Base-by-base conservation (phyloP, 2,113 vertebrate species). In the Oreochromis tanganicae region DNA sequence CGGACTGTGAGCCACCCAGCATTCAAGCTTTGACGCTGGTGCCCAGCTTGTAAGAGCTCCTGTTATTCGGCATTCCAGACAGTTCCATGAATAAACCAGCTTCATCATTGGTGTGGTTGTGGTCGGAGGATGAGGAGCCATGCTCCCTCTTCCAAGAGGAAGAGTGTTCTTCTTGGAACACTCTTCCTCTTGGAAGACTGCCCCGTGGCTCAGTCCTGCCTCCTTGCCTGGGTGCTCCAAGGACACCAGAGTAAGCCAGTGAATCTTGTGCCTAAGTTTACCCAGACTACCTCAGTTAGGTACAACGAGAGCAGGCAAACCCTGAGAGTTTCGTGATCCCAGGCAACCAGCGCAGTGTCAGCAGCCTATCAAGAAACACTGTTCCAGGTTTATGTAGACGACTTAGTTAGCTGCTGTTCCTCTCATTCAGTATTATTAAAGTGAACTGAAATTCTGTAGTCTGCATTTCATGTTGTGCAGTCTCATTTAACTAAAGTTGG, bases 301-400 rank as follows among this genome's bases (percentile, higher is more conserved):
- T n/a, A 10, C 52, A 21, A 0, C 2, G 19, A 21, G 52, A 21
- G 52, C n/a, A 55, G 52, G 52, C 50, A n/a, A n/a, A 54, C 50
- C 50, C 50, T 21, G 19, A 55, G 52, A 21, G 55, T 27, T 56
- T 54, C 50, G 1, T 54, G 50, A 54, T 10, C 50, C 50, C 50
- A 54, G 5, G 9, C 50, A 54, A 54, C 50, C 19, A 0, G 19
- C 0, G 3, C 50, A 0, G 50, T n/a, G 50, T 54, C 19, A 1
- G 19, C 50, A 54, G 50, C 50, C 9, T 54, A 54, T 52, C 17
- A 52, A 52, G 5, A 54, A 54, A 54, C 50, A 52, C 17, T 9
- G 50, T 52, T 52, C 17, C 50, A 52, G 50, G 17, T 52, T 19
- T n/a, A 52, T 52, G 48, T 1, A 52, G 48, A 19, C 2, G 16